These are phyloP conservation scores for Erannis defoliaria DNA, from an alignment of 2,888 invertebrate genomes.

Conservation along the genomic window DNA sequence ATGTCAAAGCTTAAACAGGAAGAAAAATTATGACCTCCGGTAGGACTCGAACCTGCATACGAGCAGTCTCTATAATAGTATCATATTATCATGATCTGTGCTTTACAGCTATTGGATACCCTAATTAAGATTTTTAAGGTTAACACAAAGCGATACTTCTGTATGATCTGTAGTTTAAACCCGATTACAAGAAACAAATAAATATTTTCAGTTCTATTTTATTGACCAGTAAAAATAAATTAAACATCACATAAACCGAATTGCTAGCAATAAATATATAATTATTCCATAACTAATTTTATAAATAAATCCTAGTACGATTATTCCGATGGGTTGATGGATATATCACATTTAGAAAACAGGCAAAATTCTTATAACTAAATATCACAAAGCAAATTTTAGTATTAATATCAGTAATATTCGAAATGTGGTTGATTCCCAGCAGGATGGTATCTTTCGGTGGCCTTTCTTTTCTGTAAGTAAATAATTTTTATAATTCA, in stretches of 20 bases:
- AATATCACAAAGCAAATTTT: not conserved
- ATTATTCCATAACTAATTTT: not conserved
- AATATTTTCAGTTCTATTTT: not conserved
- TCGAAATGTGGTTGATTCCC: conserved; percentile 3
- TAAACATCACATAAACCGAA: not conserved
- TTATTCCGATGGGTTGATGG: not conserved
- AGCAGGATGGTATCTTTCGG: not conserved
- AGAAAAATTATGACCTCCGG: no score
- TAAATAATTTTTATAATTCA: no score
- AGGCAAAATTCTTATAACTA: not conserved
- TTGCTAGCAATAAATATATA: no score
- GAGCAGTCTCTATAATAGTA: no score
- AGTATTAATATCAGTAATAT: conserved; percentile 1
- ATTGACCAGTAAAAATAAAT: not conserved
- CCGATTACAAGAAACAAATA: not conserved
- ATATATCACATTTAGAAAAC: conserved; percentile 6
- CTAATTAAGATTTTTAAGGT: no score
- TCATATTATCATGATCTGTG: no score
- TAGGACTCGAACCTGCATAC: no score
- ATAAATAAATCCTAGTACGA: not conserved
- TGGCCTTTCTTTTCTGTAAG: conserved; percentile 17
- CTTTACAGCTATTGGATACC: no score
- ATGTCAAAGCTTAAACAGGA: no score
- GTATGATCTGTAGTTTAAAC: not conserved
- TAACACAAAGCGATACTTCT: not conserved